Percentiles rank a stretch among this genome's conserved stretches.
Conservation (phyloP, 1,140 invertebrate genomes). For the Drosophila elegans region DNA sequence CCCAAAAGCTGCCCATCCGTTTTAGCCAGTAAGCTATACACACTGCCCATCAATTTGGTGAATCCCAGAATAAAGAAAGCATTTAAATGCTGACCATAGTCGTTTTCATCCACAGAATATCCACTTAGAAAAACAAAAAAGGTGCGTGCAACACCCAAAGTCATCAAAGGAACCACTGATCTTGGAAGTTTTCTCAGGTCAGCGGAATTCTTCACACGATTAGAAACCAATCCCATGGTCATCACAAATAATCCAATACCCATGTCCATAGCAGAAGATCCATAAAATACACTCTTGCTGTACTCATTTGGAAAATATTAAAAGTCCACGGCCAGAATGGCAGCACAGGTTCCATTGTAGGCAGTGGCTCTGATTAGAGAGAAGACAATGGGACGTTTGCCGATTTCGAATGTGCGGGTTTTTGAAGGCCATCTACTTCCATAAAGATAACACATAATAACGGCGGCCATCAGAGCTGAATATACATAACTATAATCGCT, state of each 20-base stretch:
- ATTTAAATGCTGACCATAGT: slow-evolving; percentile 99
- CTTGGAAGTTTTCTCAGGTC: slow-evolving; percentile 75
- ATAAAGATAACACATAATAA: slow-evolving; percentile 9
- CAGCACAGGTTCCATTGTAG: slow-evolving; percentile 91
- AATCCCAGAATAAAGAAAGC: slow-evolving; percentile 96
- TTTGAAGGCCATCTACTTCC: not conserved
- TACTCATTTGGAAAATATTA: slow-evolving; percentile 92
- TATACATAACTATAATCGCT: slow-evolving; percentile 20
- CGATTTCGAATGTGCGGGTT: slow-evolving; percentile 21
- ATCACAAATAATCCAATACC: slow-evolving; percentile 96
- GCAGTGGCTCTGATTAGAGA: slow-evolving; percentile 88
- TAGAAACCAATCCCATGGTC: slow-evolving; percentile 91
- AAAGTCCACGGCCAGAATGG: slow-evolving; percentile 97
- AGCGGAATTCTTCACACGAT: slow-evolving; percentile 65
- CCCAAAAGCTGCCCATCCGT: slow-evolving; percentile 35
- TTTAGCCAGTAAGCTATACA: slow-evolving; percentile 24
- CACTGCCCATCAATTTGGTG: slow-evolving; percentile 90
- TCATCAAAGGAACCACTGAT: slow-evolving; percentile 86
- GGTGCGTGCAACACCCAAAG: slow-evolving; percentile 90
- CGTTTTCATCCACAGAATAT: slow-evolving; percentile 94
- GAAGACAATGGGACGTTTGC: slow-evolving; percentile 47
- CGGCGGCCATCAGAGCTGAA: not conserved
- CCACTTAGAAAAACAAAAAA: slow-evolving; percentile 87
- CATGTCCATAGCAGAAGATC: slow-evolving; percentile 96
- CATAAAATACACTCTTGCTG: slow-evolving; percentile 94